These are phyloP conservation scores for Muschampia plurimacula DNA, from an alignment of 2,888 invertebrate genomes.

Conservation along the genomic window DNA sequence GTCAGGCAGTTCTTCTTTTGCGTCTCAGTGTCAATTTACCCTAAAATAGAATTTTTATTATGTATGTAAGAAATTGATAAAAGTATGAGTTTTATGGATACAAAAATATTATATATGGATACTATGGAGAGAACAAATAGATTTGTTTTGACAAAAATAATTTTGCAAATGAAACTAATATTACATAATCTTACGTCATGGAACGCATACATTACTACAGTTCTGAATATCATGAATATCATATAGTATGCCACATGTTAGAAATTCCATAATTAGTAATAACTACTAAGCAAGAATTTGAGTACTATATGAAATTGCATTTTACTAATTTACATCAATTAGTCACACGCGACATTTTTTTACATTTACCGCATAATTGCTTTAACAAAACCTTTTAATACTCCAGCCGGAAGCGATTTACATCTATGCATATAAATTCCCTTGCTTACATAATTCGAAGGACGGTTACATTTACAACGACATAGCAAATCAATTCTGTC, in stretches of 20 bases:
- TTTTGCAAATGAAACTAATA: too few relatives aligned
- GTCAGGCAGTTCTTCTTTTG: neutral
- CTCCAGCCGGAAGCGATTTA: constrained; percentile 8
- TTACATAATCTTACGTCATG: too few relatives aligned
- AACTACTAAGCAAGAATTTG: neutral
- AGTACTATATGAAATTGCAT: neutral
- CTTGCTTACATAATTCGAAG: constrained; percentile 13
- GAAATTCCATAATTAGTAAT: neutral
- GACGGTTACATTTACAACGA: constrained; percentile 14
- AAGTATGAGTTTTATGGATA: neutral
- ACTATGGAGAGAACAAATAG: too few relatives aligned
- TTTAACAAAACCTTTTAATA: constrained; percentile 1
- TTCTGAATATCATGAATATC: too few relatives aligned
- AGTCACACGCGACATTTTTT: constrained; percentile 10
- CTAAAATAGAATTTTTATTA: constrained; percentile 7
- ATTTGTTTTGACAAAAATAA: too few relatives aligned
- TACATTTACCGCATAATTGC: constrained; percentile 1
- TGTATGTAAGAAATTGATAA: neutral
- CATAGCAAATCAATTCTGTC: constrained; percentile 37
- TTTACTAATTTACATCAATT: neutral
- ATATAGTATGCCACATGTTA: neutral
- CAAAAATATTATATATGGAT: too few relatives aligned
- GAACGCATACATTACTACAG: too few relatives aligned
- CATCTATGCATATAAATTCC: constrained; percentile 7
- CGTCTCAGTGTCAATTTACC: constrained; percentile 23